Evolutionary conservation across 2,797 vertebrate genomes (phyloP).

Genomic region (Synaphobranchus kaupii): DNA sequence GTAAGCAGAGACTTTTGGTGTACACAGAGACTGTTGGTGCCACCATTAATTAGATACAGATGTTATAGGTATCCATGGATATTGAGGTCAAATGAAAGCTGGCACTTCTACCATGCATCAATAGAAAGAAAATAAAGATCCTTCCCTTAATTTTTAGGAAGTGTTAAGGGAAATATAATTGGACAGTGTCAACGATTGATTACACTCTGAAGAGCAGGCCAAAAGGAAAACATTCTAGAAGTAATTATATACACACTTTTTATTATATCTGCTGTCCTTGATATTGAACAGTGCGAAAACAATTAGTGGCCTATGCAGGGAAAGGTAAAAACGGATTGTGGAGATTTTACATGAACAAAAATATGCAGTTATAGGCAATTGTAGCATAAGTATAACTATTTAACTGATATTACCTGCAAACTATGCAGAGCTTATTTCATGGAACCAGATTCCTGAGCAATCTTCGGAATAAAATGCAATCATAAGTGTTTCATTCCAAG

Average conservation of each 20-base stretch:
- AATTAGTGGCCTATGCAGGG: neutral
- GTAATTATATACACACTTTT: neutral
- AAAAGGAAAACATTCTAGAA: neutral
- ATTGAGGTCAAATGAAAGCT: neutral
- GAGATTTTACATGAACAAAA: neutral
- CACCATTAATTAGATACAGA: neutral
- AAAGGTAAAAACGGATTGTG: neutral
- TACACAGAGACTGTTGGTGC: neutral
- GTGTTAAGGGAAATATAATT: neutral
- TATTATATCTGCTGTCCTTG: neutral
- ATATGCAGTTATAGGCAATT: neutral
- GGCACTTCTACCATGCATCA: neutral
- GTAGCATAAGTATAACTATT: neutral
- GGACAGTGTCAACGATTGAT: neutral
- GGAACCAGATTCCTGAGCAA: neutral
- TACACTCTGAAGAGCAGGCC: neutral
- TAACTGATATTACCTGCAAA: neutral
- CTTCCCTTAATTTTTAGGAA: neutral
- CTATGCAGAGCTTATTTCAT: neutral
- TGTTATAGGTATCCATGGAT: neutral
- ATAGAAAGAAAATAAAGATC: neutral
- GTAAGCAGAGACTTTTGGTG: neutral
- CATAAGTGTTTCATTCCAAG: neutral
- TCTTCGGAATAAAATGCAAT: neutral
- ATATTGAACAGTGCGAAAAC: neutral